A percentile compares a stretch with the other conserved stretches of the same genome.
Evolutionary conservation across 2,113 vertebrate genomes (phyloP).

Genomic region (Corythaeola cristata): DNA sequence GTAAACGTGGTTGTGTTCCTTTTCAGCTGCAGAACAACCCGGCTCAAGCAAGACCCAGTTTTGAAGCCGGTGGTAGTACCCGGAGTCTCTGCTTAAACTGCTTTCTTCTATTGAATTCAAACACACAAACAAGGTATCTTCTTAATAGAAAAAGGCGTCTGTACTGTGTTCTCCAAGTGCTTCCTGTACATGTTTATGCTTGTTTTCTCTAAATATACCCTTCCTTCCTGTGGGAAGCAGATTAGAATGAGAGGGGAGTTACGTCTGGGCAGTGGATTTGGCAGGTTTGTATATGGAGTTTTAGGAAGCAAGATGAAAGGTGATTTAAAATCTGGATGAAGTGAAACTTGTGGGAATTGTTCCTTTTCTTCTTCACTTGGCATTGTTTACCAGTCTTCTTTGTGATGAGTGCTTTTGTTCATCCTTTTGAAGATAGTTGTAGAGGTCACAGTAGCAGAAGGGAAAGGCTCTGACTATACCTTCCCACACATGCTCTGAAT

Average conservation of each 20-base stretch:
- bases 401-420: not conserved
- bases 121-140: constrained; percentile 70
- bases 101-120: constrained; percentile 53
- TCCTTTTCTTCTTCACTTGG: not conserved
- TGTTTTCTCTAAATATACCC: not conserved
- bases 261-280: not conserved
- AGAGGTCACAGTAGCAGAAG: not conserved
- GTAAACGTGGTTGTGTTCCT: constrained; percentile 24
- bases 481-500: not conserved
- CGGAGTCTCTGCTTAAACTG: not conserved
- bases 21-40: constrained; percentile 59
- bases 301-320: not conserved
- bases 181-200: not conserved
- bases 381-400: not conserved
- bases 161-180: not conserved
- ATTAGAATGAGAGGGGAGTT: not conserved
- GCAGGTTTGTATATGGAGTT: not conserved
- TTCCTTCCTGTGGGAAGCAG: not conserved
- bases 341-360: not conserved
- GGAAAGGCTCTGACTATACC: not conserved
- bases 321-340: not conserved
- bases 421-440: not conserved
- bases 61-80: constrained; percentile 30
- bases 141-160: not conserved
- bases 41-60: constrained; percentile 43